phyloP scores from a whole-genome alignment of 2,888 invertebrate species.

The Heliconius cydno region DNA sequence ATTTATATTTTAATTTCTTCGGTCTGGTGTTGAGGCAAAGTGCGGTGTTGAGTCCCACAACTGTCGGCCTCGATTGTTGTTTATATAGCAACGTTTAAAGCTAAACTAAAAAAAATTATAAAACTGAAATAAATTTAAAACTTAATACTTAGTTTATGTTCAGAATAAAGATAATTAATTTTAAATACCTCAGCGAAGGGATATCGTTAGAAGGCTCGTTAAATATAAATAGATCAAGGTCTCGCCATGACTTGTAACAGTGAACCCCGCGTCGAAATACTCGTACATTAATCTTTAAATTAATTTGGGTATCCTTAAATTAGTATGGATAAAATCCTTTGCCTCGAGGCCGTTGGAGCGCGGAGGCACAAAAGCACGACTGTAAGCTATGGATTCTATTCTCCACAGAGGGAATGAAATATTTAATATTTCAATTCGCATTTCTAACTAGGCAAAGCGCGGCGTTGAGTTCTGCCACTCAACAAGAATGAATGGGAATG shows the following conservation, averaged over 20 bases:
- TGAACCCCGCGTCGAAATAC: slow-evolving; percentile 1
- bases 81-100: background rate
- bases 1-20: too few relatives aligned
- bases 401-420: background rate
- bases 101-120: background rate
- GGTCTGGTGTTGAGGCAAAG: too few relatives aligned
- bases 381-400: background rate
- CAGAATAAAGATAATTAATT: slow-evolving; percentile 10
- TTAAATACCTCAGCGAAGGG: slow-evolving; percentile 20
- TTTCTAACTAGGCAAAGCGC: background rate
- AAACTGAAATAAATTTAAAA: background rate
- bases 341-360: background rate
- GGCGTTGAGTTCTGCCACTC: background rate
- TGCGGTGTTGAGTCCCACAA: too few relatives aligned
- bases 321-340: background rate
- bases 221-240: slow-evolving; percentile 18
- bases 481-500: background rate
- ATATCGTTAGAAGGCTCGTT: slow-evolving; percentile 23
- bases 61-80: too few relatives aligned
- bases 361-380: background rate
- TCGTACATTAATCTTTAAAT: background rate
- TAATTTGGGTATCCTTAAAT: background rate
- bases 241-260: slow-evolving; percentile 15
- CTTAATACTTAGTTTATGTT: background rate
- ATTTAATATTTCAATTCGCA: background rate